Percentiles rank a stretch among this genome's conserved stretches.
Evolutionary conservation across 2,797 vertebrate genomes (phyloP).

Genomic region (Oryzias dopingdopingensis): DNA sequence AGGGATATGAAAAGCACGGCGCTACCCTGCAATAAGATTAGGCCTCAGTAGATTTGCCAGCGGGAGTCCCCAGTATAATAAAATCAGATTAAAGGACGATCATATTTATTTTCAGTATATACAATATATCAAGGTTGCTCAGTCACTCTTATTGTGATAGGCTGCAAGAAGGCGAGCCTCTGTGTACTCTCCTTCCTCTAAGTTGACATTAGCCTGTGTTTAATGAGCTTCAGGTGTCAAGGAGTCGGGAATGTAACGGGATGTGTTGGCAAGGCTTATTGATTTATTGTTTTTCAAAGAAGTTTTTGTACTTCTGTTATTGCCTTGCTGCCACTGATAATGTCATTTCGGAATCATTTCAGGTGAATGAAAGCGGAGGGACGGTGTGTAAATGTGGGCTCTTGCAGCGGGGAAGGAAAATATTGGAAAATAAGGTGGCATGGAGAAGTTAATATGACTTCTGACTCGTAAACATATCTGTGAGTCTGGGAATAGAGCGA

Average conservation of each 20-base stretch:
- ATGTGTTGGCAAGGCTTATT: slow-evolving; percentile 84
- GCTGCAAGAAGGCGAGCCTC: slow-evolving; percentile 64
- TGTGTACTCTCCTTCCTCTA: slow-evolving; percentile 83
- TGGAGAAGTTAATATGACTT: slow-evolving; percentile 53
- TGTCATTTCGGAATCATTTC: slow-evolving; percentile 71
- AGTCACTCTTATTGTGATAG: slow-evolving; percentile 76
- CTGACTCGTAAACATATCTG: slow-evolving; percentile 41
- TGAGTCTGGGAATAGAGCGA: slow-evolving; percentile 6
- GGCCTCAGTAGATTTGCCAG: slow-evolving; percentile 89
- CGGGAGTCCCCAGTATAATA: slow-evolving; percentile 95
- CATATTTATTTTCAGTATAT: slow-evolving; percentile 98
- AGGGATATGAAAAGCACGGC: slow-evolving; percentile 77
- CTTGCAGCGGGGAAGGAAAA: slow-evolving; percentile 44
- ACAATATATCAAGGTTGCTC: slow-evolving; percentile 83
- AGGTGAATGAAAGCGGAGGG: slow-evolving; percentile 70
- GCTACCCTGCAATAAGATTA: slow-evolving; percentile 90
- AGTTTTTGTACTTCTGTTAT: slow-evolving; percentile 76
- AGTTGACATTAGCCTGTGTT: slow-evolving; percentile 89
- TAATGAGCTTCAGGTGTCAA: slow-evolving; percentile 90
- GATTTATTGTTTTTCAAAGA: slow-evolving; percentile 78
- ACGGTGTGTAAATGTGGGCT: slow-evolving; percentile 51
- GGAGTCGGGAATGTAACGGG: slow-evolving; percentile 81
- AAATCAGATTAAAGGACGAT: slow-evolving; percentile 97
- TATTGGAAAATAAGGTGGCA: slow-evolving; percentile 56
- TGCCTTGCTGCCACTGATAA: slow-evolving; percentile 71